Evolutionary conservation across 1,140 invertebrate species (phyloP), one percentile per base, ranked within the genome.

Genomic region (Halotydeus destructor): DNA sequence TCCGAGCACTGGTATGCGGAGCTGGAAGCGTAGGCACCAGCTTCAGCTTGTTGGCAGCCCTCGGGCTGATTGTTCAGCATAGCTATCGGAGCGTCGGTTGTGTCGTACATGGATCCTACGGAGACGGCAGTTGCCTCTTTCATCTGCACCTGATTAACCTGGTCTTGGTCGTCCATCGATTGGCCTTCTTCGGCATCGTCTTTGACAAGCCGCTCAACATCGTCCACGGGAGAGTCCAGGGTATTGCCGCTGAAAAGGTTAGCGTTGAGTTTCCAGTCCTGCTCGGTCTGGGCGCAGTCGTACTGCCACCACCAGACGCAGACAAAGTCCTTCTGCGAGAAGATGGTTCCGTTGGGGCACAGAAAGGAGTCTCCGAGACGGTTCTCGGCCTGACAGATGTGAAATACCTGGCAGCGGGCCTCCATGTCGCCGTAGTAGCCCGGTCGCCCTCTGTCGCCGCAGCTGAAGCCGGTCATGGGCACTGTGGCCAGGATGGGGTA

Each of bases 391-490:
- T 45, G 35, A 37, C 47, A 49, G 22, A 49, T 37, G 23, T 49
- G 47, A 44, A 40, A 47, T 14, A 86, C 83, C 79, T 85, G 85
- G 60, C 83, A 88, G 26, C 79, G 78, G n/a, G 86, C 66, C 60
- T 77, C 78, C 49, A 80, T 76, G 52, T 88, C 82, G 0, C 78
- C 81, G 49, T 86, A 88, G 55, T 76, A 77, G 0, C 75, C 75
- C 26, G 55, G 51, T 34, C 43, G 50, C 24, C 50, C 41, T 28
- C 54, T 52, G 19, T 49, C 41, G 2, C 35, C 40, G 32, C 59
- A 60, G 18, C 41, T 46, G 47, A 60, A 60, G 5, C 47, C 46
- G 1, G 59, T 60, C n/a, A 49, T 35, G 0, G 59, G 59, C n/a
- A 57, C 44, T 9, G 36, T 38, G 3, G 44, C 28, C 42, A 49